These are phyloP conservation scores for Arctia plantaginis DNA, from an alignment of 2,888 invertebrate species.

Conservation along the genomic window DNA sequence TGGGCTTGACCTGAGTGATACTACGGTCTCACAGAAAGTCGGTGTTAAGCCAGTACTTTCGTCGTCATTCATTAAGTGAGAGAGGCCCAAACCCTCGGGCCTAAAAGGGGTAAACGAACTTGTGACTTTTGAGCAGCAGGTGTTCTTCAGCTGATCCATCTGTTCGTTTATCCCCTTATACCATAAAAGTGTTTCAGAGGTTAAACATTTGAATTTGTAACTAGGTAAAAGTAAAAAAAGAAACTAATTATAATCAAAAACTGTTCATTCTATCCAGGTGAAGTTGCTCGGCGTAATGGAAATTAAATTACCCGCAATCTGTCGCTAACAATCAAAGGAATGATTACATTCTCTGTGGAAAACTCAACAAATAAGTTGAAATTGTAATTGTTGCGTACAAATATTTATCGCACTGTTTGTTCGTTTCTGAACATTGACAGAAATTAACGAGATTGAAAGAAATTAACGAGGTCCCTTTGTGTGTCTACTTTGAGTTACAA, in stretches of 20 bases:
- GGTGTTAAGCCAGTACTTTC: too few relatives aligned
- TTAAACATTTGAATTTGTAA: not conserved
- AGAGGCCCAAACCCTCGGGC: too few relatives aligned
- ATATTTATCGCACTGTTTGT: conserved; percentile 51
- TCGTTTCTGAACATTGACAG: conserved; percentile 17
- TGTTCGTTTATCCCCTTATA: too few relatives aligned
- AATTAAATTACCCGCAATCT: conserved; percentile 54
- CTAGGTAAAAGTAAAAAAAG: not conserved
- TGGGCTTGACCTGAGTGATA: too few relatives aligned
- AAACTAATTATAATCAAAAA: not conserved
- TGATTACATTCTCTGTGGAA: conserved; percentile 56
- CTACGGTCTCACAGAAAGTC: too few relatives aligned
- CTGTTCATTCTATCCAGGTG: not conserved
- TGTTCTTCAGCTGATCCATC: too few relatives aligned
- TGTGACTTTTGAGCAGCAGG: too few relatives aligned
- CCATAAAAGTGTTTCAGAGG: not conserved
- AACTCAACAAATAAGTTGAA: conserved; percentile 59
- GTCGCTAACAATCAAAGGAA: conserved; percentile 60
- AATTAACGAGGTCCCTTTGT: conserved; percentile 9
- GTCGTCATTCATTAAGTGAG: too few relatives aligned
- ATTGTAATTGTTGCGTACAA: conserved; percentile 59
- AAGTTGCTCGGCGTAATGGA: conserved; percentile 31
- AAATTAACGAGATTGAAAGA: conserved; percentile 10
- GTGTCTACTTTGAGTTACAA: conserved; percentile 8
- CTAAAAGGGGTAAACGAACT: too few relatives aligned